phyloP scores from a whole-genome alignment of 2,797 vertebrate species.

The Pangasius sanitwongsei region DNA sequence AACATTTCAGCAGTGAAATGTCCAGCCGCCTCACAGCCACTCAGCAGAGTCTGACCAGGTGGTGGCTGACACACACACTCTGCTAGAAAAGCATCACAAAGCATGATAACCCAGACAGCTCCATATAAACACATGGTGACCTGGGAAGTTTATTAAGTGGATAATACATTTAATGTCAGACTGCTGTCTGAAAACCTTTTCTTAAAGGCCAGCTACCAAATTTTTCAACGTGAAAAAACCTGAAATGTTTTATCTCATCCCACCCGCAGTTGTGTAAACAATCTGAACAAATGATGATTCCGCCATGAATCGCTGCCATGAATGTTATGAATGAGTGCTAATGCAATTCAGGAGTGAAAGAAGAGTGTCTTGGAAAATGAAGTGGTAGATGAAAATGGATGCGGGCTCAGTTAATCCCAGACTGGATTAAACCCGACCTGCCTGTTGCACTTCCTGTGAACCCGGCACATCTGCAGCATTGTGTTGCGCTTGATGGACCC shows the following conservation, averaged over 20 bases:
- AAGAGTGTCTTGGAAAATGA: not conserved
- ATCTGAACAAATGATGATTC: slow-evolving; percentile 8
- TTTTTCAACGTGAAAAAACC: not conserved
- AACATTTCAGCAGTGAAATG: slow-evolving; percentile 59
- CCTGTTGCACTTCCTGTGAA: slow-evolving; percentile 43
- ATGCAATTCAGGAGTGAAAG: slow-evolving; percentile 21
- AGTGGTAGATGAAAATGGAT: not conserved
- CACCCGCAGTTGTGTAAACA: slow-evolving; percentile 17
- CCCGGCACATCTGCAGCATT: slow-evolving; percentile 7
- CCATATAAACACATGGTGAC: slow-evolving; percentile 34
- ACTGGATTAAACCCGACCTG: slow-evolving; percentile 16
- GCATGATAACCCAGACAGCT: slow-evolving; percentile 29
- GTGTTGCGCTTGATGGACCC: not conserved
- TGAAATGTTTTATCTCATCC: slow-evolving; percentile 10
- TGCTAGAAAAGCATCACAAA: slow-evolving; percentile 1
- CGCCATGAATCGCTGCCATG: not conserved
- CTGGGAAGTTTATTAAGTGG: slow-evolving; percentile 14
- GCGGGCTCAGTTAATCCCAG: not conserved
- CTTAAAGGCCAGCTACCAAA: slow-evolving; percentile 1
- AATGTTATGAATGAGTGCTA: slow-evolving; percentile 10
- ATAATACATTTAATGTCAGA: slow-evolving; percentile 15
- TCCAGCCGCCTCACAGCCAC: not conserved
- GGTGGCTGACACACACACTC: not conserved
- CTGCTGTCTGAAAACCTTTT: slow-evolving; percentile 2
- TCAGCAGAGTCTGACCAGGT: not conserved